Base-by-base conservation (phyloP, 1,140 invertebrate species). In the Ceratitis capitata region DNA sequence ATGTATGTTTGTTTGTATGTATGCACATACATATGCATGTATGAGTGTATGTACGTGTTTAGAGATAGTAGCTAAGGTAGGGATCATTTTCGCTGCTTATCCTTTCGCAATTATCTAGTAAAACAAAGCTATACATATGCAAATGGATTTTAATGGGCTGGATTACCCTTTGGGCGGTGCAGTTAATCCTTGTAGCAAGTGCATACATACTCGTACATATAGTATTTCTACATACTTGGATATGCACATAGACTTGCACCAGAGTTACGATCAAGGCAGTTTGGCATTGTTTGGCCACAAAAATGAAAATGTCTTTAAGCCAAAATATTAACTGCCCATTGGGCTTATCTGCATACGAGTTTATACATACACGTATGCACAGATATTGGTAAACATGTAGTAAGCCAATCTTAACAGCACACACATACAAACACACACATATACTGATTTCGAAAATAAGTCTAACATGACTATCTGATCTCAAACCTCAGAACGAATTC, bases 81-180 rank as follows among this genome's bases (percentile, higher is more conserved):
- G 82, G 82, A 78, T 86, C 82, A 86, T 86, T 86, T n/a, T 84
- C 83, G 1, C 42, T 47, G 83, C 83, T 86, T 78, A 86, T 84
- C 85, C 83, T 82, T 86, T 84, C 82, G 64, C 85, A 86, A 86
- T 86, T 86, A 86, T 83, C 61, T 86, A 86, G 61, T 86, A 86
- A 84, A 86, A 86, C 82, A 86, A 86, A 86, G 83, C 51, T 83
- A 6, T 42, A 19, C 58, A 26, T 42, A 42, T 56, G 83, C 61
- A 86, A 86, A 86, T 86, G 51, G 83, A 53, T 86, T 86, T 86
- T 86, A 86, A 86, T 86, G 83, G 85, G 39, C 83, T 84, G 85
- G 85, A 86, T 86, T 86, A 86, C 82, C 83, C 82, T 86, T 84
- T 84, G 39, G 85, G 82, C 83, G 56, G 74, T 84, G 56, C 61